phyloP scores from a whole-genome alignment of 2,888 invertebrate species.

The Nomada flava region DNA sequence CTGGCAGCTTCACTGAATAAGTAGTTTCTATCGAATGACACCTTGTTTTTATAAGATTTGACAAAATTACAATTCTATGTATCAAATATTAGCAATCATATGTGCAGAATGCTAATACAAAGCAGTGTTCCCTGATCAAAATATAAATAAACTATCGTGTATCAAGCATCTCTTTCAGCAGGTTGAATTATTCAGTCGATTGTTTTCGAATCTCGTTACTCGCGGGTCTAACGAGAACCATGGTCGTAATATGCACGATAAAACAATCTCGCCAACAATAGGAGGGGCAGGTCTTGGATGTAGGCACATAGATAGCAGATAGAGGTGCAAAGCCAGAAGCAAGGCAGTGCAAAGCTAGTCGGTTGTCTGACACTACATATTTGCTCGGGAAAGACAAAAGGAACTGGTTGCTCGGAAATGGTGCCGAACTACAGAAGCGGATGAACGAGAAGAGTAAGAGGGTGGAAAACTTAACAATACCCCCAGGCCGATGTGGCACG shows the following conservation, averaged over 20 bases:
- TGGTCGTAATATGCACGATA: conserved; percentile 1
- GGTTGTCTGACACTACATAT: conserved; percentile 68
- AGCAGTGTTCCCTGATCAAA: too few relatives aligned
- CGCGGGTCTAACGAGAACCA: not conserved
- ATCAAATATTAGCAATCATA: too few relatives aligned
- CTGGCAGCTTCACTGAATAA: conserved; percentile 6
- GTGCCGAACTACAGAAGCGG: conserved; percentile 47
- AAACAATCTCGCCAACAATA: not conserved
- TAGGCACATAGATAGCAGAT: conserved; percentile 29
- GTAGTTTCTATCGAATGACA: not conserved
- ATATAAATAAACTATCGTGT: not conserved
- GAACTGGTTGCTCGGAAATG: conserved; percentile 60
- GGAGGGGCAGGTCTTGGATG: not conserved
- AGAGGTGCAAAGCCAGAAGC: conserved; percentile 46
- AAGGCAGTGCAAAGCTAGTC: conserved; percentile 42
- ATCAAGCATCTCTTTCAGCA: too few relatives aligned
- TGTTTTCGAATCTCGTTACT: not conserved
- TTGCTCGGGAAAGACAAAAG: conserved; percentile 71
- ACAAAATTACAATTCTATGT: too few relatives aligned
- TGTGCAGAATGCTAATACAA: too few relatives aligned
- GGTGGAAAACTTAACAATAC: conserved; percentile 77
- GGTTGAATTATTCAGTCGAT: too few relatives aligned
- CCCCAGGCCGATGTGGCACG: conserved; percentile 72
- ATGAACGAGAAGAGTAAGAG: conserved; percentile 52
- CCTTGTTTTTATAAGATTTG: too few relatives aligned